phyloP scores from a whole-genome alignment of 1,140 invertebrate species.

The Pemphigus obesinymphae region DNA sequence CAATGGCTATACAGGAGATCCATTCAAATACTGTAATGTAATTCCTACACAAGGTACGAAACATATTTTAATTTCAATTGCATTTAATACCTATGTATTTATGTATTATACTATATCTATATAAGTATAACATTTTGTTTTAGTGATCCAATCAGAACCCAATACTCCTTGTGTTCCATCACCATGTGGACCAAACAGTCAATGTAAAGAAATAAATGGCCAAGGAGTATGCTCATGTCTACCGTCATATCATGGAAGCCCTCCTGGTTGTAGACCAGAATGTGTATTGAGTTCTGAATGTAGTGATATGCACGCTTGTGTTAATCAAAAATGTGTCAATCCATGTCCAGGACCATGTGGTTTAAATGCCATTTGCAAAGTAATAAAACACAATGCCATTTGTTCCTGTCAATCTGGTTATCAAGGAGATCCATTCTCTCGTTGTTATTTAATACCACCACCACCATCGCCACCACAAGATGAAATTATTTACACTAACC shows the following conservation, averaged over 20 bases:
- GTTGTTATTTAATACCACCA: conserved; percentile 29
- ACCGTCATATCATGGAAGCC: conserved; percentile 52
- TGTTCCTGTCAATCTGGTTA: conserved; percentile 56
- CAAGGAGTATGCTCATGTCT: conserved; percentile 55
- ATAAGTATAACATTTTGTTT: conserved; percentile 44
- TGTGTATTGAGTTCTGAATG: conserved; percentile 55
- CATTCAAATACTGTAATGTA: conserved; percentile 58
- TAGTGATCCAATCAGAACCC: conserved; percentile 45
- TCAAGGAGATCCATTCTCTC: conserved; percentile 55
- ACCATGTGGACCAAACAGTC: conserved; percentile 67
- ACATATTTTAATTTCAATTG: background rate
- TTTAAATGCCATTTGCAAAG: conserved; percentile 56
- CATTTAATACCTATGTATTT: background rate
- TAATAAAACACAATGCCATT: conserved; percentile 56
- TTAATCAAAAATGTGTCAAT: conserved; percentile 54
- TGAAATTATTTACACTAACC: conserved; percentile 3
- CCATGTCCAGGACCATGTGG: conserved; percentile 57
- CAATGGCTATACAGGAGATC: conserved; percentile 66
- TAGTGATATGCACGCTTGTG: conserved; percentile 53
- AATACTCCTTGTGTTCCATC: conserved; percentile 62
- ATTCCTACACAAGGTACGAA: conserved; percentile 46
- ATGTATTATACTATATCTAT: conserved; percentile 32
- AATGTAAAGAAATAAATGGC: conserved; percentile 54
- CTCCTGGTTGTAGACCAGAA: conserved; percentile 54
- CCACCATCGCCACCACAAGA: conserved; percentile 4